Evolutionary conservation across 2,888 invertebrate species (phyloP).

Genomic region (Phragmatobia fuliginosa): DNA sequence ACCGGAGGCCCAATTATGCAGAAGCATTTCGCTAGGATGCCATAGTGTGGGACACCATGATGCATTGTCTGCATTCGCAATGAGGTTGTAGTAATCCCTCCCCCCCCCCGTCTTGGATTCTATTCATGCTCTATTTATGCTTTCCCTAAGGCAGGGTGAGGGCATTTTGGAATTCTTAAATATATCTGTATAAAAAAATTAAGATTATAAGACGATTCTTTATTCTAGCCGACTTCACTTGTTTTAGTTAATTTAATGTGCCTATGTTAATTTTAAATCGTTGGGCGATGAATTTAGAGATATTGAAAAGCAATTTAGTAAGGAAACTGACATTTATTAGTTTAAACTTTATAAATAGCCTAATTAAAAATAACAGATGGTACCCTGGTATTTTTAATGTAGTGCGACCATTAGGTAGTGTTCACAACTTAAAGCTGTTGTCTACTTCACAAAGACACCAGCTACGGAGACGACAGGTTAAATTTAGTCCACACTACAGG

Average conservation of each 20-base stretch:
- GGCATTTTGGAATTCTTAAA: no score
- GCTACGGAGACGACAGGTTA: not conserved
- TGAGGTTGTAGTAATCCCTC: no score
- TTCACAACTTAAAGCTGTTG: no score
- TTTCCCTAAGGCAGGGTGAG: no score
- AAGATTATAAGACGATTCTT: not conserved
- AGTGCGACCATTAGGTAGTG: not conserved
- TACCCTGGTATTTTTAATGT: not conserved
- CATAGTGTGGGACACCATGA: no score
- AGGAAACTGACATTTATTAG: not conserved
- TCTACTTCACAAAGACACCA: not conserved
- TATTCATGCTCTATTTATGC: no score
- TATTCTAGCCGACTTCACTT: not conserved
- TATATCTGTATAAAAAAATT: no score
- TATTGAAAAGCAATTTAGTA: not conserved
- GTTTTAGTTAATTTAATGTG: not conserved
- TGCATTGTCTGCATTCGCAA: no score
- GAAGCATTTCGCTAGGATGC: no score
- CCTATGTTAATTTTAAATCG: not conserved
- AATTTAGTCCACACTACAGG: no score
- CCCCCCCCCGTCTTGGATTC: no score
- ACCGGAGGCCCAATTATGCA: no score
- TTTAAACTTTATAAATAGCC: not conserved
- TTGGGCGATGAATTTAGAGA: not conserved
- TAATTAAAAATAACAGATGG: not conserved